Base-by-base conservation (phyloP, 2,797 vertebrate species). In the Enteromius afrohamiltoni region DNA sequence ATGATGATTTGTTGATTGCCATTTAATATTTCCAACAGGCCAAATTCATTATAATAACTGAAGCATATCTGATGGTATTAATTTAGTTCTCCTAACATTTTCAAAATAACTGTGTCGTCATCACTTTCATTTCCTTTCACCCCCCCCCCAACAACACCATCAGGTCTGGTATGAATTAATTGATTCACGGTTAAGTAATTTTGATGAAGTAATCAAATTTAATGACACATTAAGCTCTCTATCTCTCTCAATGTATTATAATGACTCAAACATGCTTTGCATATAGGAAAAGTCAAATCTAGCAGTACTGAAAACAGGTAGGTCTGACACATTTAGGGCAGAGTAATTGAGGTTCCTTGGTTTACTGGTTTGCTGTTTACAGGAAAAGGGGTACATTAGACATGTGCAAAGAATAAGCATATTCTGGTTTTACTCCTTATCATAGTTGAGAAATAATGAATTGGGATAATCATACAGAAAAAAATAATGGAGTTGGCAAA, bases 251-350 rank as follows among this genome's bases (percentile, higher is more conserved):
- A 26, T 49, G 40, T 62, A 47, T 26, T 73, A 11, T 29, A 67
- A 76, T 76, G 71, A 75, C 31, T 75, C 67, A 71, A 9, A 70
- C 9, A 65, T 65, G 42, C 37, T 75, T 51, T 82, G 17, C 60
- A 67, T 40, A 34, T 34, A 47, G 40, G 34, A 40, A 77, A 55
- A 64, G 42, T 6, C 29, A 34, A 26, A 0, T 40, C 21, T 26
- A 42, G n/a, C 16, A 76, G 6, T 0, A 71, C 37, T 73, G 69
- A 81, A 73, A 77, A 31, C 34, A 77, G 49, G 70, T 77, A n/a
- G 1, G 10, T 65, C 71, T 76, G 81, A 76, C 45, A 75, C 62
- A 76, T 53, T 75, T 64, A 75, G 21, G 1, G 29, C 21, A 67
- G 11, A 37, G n/a, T 67, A 51, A 0, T 49, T 75, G 45, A 67